phyloP scores from a whole-genome alignment of 1,140 invertebrate species.

The Diachasma alloeum region DNA sequence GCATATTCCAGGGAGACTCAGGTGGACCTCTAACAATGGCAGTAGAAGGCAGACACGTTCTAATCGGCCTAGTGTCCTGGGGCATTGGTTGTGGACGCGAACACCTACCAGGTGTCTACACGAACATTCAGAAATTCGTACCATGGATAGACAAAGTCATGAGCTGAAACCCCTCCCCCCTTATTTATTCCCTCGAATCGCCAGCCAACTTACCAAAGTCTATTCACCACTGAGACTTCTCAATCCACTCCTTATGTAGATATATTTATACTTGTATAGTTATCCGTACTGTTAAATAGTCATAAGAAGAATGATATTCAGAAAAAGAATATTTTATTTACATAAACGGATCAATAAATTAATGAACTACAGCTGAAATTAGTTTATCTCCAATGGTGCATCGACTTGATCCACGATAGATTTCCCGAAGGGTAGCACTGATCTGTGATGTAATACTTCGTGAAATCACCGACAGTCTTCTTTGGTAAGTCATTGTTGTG shows the following conservation, averaged over 20 bases:
- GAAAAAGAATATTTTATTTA: slow-evolving; percentile 1
- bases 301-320: neutral
- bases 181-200: neutral
- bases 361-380: neutral
- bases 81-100: slow-evolving; percentile 90
- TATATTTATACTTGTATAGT: slow-evolving; percentile 27
- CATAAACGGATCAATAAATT: neutral
- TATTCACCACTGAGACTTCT: neutral
- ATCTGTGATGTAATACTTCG: slow-evolving; percentile 6
- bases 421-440: neutral
- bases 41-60: slow-evolving; percentile 81
- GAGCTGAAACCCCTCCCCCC: slow-evolving; percentile 56
- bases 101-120: slow-evolving; percentile 89
- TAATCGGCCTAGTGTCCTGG: slow-evolving; percentile 91
- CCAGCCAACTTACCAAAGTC: slow-evolving; percentile 23
- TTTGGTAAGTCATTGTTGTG: slow-evolving; percentile 24
- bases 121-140: slow-evolving; percentile 90
- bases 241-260: slow-evolving; percentile 16
- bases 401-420: neutral
- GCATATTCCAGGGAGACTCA: slow-evolving; percentile 74
- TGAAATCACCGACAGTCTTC: slow-evolving; percentile 26
- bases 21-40: slow-evolving; percentile 85
- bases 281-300: neutral
- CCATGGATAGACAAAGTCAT: slow-evolving; percentile 90
- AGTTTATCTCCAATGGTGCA: neutral